Conservation (phyloP, 2,797 vertebrate genomes). For the Sebastes vulpes region DNA sequence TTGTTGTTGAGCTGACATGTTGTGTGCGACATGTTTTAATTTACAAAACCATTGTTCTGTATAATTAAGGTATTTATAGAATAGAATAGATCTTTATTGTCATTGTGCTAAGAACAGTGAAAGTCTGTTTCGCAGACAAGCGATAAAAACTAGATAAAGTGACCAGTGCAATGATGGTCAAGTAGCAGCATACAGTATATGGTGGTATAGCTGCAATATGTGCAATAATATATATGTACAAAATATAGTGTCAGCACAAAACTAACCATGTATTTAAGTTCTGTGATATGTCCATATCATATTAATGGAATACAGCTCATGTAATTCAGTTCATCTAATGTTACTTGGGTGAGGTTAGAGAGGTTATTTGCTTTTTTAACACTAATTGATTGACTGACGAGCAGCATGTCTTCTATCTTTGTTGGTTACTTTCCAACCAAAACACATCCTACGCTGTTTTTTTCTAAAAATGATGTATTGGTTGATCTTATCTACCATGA, state of each 20-base stretch:
- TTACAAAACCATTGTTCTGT: neutral
- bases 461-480: neutral
- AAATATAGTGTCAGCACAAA: neutral
- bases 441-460: neutral
- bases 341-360: neutral
- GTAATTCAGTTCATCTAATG: neutral
- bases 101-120: neutral
- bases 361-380: neutral
- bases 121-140: neutral
- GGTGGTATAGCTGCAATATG: neutral
- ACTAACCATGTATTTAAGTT: neutral
- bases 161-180: neutral
- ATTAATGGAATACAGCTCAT: neutral
- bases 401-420: neutral
- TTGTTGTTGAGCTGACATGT: neutral
- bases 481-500: neutral
- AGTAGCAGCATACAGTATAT: neutral
- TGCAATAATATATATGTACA: neutral
- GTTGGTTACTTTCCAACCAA: neutral
- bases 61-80: neutral
- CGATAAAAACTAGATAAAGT: neutral
- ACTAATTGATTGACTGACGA: neutral
- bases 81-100: neutral
- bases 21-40: neutral
- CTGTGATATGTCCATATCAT: neutral